phyloP scores from a whole-genome alignment of 1,140 invertebrate species.

The Cotesia typhae region DNA sequence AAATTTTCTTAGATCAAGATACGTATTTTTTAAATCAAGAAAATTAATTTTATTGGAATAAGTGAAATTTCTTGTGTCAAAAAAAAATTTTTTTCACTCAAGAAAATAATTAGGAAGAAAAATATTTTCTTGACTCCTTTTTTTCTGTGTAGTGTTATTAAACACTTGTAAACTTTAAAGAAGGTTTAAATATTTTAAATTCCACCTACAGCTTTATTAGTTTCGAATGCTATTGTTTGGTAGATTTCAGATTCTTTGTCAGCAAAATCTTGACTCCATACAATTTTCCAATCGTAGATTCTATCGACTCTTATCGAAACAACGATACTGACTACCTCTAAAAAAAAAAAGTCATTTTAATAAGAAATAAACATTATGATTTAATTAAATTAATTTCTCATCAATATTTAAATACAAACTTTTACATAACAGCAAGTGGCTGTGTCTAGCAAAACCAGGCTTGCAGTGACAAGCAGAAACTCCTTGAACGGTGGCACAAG shows the following conservation, averaged over 20 bases:
- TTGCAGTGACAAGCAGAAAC: conserved; percentile 92
- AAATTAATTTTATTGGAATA: no score
- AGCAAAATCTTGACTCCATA: conserved; percentile 78
- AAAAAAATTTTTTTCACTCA: no score
- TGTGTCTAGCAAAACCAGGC: conserved; percentile 82
- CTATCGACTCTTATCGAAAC: conserved; percentile 84
- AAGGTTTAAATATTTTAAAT: background rate
- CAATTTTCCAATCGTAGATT: conserved; percentile 80
- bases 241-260: conserved; percentile 83
- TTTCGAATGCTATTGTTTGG: conserved; percentile 83
- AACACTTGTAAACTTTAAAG: no score
- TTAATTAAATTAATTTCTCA: background rate
- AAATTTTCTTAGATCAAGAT: no score
- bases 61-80: no score
- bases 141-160: no score
- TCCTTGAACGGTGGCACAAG: conserved; percentile 85
- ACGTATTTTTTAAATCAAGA: no score
- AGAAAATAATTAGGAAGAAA: no score
- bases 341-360: conserved; percentile 12
- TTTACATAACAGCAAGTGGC: conserved; percentile 81
- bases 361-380: background rate
- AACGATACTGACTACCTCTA: conserved; percentile 77
- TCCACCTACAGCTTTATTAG: conserved; percentile 80
- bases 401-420: conserved; percentile 62
- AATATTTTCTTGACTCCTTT: no score